These are phyloP conservation scores for Heptranchias perlo DNA, from an alignment of 2,113 vertebrate genomes.

Conservation along the genomic window DNA sequence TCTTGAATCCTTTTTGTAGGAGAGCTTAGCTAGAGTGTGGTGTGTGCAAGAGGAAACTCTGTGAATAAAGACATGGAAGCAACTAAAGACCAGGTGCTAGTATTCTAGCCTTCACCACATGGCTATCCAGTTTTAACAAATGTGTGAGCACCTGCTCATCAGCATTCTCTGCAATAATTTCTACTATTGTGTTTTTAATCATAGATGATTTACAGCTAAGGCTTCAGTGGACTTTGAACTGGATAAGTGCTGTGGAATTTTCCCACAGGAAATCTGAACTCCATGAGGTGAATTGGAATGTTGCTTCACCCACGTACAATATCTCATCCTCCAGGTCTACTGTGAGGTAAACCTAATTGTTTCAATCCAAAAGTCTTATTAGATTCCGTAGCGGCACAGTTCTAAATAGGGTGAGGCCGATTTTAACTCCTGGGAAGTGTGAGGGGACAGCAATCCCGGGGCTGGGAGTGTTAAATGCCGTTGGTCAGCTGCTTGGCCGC, in stretches of 20 bases:
- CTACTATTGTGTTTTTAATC: background rate
- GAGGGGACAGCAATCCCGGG: background rate
- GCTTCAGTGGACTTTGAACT: background rate
- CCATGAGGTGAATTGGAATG: background rate
- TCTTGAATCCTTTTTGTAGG: too few relatives aligned
- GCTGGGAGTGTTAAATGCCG: background rate
- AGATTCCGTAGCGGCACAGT: background rate
- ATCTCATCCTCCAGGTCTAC: background rate
- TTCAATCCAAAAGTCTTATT: background rate
- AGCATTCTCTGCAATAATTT: background rate
- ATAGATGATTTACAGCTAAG: background rate
- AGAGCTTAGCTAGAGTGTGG: too few relatives aligned
- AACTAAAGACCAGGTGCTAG: too few relatives aligned
- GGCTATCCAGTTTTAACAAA: background rate
- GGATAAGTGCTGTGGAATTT: background rate
- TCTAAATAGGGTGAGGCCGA: background rate
- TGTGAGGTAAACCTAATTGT: background rate
- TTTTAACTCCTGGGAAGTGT: background rate
- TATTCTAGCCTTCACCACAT: too few relatives aligned
- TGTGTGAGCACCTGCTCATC: background rate
- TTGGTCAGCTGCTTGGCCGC: background rate
- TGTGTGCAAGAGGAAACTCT: too few relatives aligned
- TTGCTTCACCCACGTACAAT: background rate
- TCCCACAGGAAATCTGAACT: background rate
- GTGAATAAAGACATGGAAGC: too few relatives aligned